Percentiles rank a stretch among this genome's conserved stretches.
Evolutionary conservation across 2,888 invertebrate species (phyloP).

Genomic region (Augiades crinisus): DNA sequence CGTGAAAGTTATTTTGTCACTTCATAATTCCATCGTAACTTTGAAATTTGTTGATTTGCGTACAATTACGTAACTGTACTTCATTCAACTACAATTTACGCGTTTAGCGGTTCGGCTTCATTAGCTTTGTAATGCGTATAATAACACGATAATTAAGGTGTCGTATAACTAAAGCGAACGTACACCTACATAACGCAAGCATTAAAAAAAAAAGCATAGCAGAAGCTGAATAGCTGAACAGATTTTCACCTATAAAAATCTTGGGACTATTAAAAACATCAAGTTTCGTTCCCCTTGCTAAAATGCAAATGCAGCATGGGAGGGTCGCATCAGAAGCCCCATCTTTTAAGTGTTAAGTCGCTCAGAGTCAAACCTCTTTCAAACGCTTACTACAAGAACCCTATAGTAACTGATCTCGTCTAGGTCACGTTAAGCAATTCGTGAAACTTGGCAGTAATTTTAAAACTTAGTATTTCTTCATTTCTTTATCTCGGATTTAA

Average conservation of each 20-base stretch:
- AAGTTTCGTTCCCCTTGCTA: too few species aligned
- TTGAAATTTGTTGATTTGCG: slow-evolving; percentile 17
- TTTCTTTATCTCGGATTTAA: slow-evolving; percentile 6
- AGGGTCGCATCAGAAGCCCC: too few species aligned
- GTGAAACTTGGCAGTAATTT: slow-evolving; percentile 6
- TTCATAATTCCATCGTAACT: slow-evolving; percentile 22
- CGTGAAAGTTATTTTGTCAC: slow-evolving; percentile 44
- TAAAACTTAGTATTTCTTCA: slow-evolving; percentile 6
- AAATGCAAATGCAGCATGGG: too few species aligned
- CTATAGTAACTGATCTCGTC: slow-evolving; percentile 14
- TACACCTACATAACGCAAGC: not conserved
- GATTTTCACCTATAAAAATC: too few species aligned
- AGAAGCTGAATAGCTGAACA: too few species aligned
- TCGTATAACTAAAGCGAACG: not conserved
- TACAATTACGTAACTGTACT: slow-evolving; percentile 17
- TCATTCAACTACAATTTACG: not conserved
- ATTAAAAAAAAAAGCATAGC: not conserved
- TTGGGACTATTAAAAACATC: too few species aligned
- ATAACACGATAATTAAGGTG: not conserved
- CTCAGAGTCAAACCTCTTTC: slow-evolving; percentile 10
- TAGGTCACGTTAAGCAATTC: slow-evolving; percentile 21
- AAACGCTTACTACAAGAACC: slow-evolving; percentile 21
- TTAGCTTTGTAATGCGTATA: not conserved
- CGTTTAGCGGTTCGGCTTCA: not conserved
- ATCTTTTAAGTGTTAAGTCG: not conserved